phyloP scores from a whole-genome alignment of 2,888 invertebrate genomes.

The Cancer borealis region DNA sequence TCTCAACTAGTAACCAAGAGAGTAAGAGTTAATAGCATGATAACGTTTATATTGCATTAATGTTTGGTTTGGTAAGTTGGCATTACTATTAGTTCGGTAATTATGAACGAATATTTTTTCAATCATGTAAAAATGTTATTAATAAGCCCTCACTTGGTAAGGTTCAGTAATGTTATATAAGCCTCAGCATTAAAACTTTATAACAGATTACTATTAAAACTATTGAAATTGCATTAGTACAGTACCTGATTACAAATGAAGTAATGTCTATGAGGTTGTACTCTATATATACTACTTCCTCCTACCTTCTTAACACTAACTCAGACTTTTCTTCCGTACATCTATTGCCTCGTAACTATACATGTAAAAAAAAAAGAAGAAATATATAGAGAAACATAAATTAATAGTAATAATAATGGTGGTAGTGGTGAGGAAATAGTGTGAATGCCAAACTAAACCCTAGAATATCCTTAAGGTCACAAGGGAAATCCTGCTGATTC shows the following conservation, averaged over 20 bases:
- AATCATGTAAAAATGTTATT: not conserved
- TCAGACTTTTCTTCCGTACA: not conserved
- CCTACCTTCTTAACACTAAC: not conserved
- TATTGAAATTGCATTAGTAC: not conserved
- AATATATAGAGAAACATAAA: not conserved
- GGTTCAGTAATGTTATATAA: not conserved
- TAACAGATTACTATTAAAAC: not conserved
- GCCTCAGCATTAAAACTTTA: not conserved
- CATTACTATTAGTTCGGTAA: not conserved
- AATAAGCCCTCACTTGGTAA: not conserved
- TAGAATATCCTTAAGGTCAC: not conserved
- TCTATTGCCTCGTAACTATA: not conserved
- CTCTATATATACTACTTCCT: not conserved
- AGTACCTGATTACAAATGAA: not conserved
- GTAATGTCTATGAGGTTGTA: not conserved
- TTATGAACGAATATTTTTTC: not conserved
- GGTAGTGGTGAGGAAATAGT: not conserved
- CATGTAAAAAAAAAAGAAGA: too few relatives aligned
- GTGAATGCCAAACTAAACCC: not conserved
- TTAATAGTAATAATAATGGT: not conserved
- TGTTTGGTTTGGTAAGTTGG: not conserved
- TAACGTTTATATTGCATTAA: not conserved
- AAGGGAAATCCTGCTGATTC: not conserved
- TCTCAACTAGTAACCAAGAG: not conserved
- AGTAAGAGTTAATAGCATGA: not conserved